A percentile compares a stretch with the other conserved stretches of the same genome.
These are phyloP conservation scores for Ambastaia sidthimunki DNA, from an alignment of 2,797 vertebrate genomes.

Conservation along the genomic window DNA sequence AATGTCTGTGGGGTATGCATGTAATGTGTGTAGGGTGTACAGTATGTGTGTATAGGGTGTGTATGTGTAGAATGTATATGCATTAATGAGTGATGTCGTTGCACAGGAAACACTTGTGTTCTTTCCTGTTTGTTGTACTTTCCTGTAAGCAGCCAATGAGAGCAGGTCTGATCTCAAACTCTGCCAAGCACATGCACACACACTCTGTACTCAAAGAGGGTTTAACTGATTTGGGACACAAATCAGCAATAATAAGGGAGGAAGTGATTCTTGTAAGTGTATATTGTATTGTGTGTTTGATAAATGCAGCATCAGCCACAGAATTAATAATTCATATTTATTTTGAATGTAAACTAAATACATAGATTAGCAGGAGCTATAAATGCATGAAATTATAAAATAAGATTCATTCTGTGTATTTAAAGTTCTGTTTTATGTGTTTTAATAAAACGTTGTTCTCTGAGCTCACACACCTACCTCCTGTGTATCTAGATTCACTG, in stretches of 20 bases:
- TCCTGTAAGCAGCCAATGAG: constrained; percentile 21
- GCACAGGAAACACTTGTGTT: background rate
- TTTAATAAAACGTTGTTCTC: constrained; percentile 14
- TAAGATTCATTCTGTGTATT: background rate
- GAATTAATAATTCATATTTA: background rate
- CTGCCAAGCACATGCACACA: constrained; percentile 10
- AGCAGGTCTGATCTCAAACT: constrained; percentile 6
- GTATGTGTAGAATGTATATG: background rate
- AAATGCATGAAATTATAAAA: background rate
- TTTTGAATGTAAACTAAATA: background rate
- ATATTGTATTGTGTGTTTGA: background rate
- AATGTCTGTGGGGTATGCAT: too few relatives aligned
- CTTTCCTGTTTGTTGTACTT: constrained; percentile 25
- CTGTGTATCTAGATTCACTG: background rate
- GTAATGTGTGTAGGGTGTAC: background rate
- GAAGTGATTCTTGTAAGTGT: background rate
- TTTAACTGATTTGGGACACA: background rate
- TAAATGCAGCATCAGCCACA: background rate
- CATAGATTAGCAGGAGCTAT: constrained; percentile 3
- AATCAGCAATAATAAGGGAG: constrained; percentile 18
- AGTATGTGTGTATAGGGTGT: too few relatives aligned
- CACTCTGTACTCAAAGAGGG: too few relatives aligned
- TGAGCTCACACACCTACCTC: background rate
- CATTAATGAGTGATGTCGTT: background rate
- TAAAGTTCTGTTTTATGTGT: background rate